phyloP scores from a whole-genome alignment of 2,888 invertebrate genomes.

The Cyaniris semiargus region DNA sequence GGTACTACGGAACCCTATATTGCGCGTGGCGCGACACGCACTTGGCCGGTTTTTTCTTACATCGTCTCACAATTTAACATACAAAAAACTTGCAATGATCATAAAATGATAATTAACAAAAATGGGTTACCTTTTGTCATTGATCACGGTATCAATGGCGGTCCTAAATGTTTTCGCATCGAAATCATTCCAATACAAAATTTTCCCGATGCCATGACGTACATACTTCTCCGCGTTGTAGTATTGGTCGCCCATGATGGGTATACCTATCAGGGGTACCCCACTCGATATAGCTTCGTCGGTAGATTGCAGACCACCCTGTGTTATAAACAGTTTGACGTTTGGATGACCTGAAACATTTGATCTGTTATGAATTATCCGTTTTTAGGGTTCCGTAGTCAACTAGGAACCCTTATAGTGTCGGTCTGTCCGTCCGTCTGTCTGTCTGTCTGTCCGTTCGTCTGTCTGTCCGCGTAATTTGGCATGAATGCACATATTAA shows the following conservation, averaged over 20 bases:
- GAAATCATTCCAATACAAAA: constrained; percentile 49
- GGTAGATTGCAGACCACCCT: constrained; percentile 66
- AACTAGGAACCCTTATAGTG: too few species aligned
- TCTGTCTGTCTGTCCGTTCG: too few species aligned
- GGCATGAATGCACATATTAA: too few species aligned
- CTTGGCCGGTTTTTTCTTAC: too few species aligned
- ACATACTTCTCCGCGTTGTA: constrained; percentile 55
- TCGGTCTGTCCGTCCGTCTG: too few species aligned
- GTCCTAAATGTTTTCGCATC: constrained; percentile 47
- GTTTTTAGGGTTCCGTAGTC: too few species aligned
- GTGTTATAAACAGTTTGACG: constrained; percentile 60
- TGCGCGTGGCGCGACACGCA: too few species aligned
- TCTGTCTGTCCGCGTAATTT: too few species aligned
- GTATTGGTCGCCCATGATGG: constrained; percentile 63
- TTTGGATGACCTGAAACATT: constrained; percentile 58
- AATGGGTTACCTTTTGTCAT: constrained; percentile 46
- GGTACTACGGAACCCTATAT: too few species aligned
- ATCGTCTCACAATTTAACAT: too few species aligned
- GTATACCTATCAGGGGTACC: constrained; percentile 61
- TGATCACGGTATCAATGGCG: constrained; percentile 46
- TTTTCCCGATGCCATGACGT: constrained; percentile 50
- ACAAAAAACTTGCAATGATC: too few species aligned
- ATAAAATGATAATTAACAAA: neutral
- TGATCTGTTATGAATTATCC: neutral
- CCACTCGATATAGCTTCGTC: constrained; percentile 64